Evolutionary conservation across 2,113 vertebrate genomes (phyloP), one percentile per base, ranked within the genome.

Genomic region (Cyanoramphus novaezelandiae): DNA sequence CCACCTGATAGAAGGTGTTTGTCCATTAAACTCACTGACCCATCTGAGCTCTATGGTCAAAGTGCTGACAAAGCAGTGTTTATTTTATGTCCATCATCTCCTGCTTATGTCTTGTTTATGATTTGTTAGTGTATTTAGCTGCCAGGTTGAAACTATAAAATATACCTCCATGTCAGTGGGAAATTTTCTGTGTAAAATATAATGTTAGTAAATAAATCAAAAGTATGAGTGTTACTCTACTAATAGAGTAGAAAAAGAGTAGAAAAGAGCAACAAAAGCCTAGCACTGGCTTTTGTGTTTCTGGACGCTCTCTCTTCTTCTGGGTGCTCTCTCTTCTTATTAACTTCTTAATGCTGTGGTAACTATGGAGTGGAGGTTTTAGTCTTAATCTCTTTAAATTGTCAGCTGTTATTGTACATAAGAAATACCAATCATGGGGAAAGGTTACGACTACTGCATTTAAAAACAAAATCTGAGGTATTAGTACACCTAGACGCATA

Each of bases 161-260:
- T 57, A 28, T n/a, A 65, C 52, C 11, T 70, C 0, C 0, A 44
- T 33, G 23, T 25, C 27, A 70, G 21, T 19, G 21, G 31, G 35
- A 82, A 82, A 70, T 67, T 52, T 81, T 90, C 8, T 67, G 18
- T 83, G n/a, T 72, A 82, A 95, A 90, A 75, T 74, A 53, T 10
- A 46, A 31, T 24, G 5, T n/a, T 35, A 63, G 24, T 49, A 86
- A 67, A 91, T 65, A 94, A 93, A 86, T 59, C 15, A 75, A 90
- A 90, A 92, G 3, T 7, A 47, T 57, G 43, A 28, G 2, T 19
- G 4, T 65, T 86, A 33, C 12, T 85, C 39, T 74, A 79, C 8
- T 60, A 74, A 80, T 3, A 78, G 15, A 69, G 29, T 17, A 52
- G 17, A 20, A 62, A 65, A 80, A 49, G 10, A 31, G 4, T 23